These are phyloP conservation scores for Lordiphosa stackelbergi DNA, from an alignment of 1,140 invertebrate species.

Conservation along the genomic window DNA sequence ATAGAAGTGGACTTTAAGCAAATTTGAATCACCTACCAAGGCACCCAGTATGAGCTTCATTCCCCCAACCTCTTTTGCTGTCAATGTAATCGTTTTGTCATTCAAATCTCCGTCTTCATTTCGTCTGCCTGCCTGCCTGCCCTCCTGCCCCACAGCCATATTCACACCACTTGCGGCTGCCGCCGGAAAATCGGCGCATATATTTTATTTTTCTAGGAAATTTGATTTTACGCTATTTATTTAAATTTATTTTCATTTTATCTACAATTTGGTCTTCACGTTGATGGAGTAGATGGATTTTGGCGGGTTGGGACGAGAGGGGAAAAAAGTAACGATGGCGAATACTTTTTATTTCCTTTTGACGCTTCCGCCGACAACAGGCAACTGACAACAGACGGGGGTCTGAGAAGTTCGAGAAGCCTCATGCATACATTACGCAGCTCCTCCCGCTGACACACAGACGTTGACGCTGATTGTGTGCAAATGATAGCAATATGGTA, in stretches of 20 bases:
- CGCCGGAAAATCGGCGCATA: too few species aligned
- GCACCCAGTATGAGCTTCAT: too few species aligned
- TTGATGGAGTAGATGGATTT: too few species aligned
- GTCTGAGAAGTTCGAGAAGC: neutral
- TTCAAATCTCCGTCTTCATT: too few species aligned
- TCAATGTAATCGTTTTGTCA: too few species aligned
- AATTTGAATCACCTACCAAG: too few species aligned
- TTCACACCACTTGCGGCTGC: too few species aligned
- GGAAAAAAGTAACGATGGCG: slow-evolving; percentile 15
- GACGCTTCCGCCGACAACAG: slow-evolving; percentile 32
- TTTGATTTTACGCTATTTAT: slow-evolving; percentile 67
- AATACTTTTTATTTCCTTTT: slow-evolving; percentile 48
- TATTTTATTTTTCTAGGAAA: slow-evolving; percentile 34
- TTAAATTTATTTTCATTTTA: slow-evolving; percentile 71
- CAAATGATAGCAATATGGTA: slow-evolving; percentile 74
- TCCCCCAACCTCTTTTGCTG: too few species aligned
- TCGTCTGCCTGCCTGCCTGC: too few species aligned
- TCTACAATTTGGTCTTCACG: slow-evolving; percentile 41
- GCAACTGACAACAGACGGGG: neutral
- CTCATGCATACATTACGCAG: slow-evolving; percentile 13
- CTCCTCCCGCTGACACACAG: slow-evolving; percentile 17
- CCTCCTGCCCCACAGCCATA: too few species aligned
- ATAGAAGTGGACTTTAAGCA: too few species aligned
- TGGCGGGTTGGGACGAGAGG: too few species aligned
- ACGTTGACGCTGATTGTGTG: slow-evolving; percentile 59